These are phyloP conservation scores for Acanthoscelides obtectus DNA, from an alignment of 2,888 invertebrate genomes.

Conservation along the genomic window DNA sequence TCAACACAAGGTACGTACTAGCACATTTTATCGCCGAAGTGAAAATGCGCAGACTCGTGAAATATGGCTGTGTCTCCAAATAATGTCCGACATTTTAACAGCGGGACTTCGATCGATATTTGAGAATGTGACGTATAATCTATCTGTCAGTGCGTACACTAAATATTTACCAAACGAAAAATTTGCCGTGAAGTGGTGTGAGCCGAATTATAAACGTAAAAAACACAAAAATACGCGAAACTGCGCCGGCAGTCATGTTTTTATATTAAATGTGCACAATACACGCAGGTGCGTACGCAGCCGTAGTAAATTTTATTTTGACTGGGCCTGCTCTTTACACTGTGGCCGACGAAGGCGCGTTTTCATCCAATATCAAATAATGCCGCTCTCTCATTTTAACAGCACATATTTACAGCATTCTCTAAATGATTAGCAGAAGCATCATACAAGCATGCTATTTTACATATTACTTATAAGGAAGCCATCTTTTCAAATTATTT, in stretches of 20 bases:
- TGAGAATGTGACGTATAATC: conserved; percentile 46
- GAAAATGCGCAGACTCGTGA: conserved; percentile 62
- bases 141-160: conserved; percentile 40
- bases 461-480: conserved; percentile 21
- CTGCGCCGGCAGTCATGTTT: conserved; percentile 46
- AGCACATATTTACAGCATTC: not conserved
- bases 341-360: not conserved
- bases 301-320: conserved; percentile 74
- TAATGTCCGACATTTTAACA: conserved; percentile 48
- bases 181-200: conserved; percentile 38
- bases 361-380: conserved; percentile 20
- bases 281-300: conserved; percentile 97
- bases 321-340: conserved; percentile 75
- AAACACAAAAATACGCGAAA: conserved; percentile 38
- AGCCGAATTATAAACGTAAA: conserved; percentile 32
- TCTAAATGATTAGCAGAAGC: not conserved
- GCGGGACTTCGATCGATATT: conserved; percentile 58
- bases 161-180: conserved; percentile 40
- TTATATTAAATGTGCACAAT: conserved; percentile 49
- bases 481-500: conserved; percentile 33
- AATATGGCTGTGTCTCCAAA: conserved; percentile 61
- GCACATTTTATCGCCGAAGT: conserved; percentile 1
- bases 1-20: not conserved
- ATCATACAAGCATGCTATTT: not conserved
- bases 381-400: not conserved